Evolutionary conservation across 2,797 vertebrate species (phyloP).

Genomic region (Sphenopsis melanotis): DNA sequence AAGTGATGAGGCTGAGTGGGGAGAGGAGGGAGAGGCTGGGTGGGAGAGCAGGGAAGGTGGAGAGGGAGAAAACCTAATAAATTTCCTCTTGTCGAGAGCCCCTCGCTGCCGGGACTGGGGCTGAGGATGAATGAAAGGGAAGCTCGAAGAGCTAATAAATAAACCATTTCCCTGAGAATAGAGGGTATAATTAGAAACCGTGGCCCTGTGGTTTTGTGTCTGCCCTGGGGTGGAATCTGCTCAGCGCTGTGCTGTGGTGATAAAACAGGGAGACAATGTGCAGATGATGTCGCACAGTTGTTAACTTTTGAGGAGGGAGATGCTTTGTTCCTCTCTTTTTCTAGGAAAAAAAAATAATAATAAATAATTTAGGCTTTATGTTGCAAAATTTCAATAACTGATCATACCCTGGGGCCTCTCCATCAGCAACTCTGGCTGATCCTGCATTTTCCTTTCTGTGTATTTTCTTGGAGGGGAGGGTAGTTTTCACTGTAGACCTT

Average conservation of each 20-base stretch:
- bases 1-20: neutral
- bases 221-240: constrained; percentile 46
- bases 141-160: constrained; percentile 62
- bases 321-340: neutral
- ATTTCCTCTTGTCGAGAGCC: constrained; percentile 31
- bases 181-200: constrained; percentile 54
- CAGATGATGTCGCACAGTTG: neutral
- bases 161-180: constrained; percentile 60
- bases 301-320: neutral
- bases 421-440: neutral
- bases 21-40: neutral
- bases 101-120: constrained; percentile 1
- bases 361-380: constrained; percentile 37
- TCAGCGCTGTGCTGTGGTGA: neutral
- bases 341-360: neutral
- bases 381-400: constrained; percentile 18
- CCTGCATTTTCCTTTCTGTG: neutral
- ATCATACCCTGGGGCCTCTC: neutral
- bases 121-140: constrained; percentile 34
- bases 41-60: neutral
- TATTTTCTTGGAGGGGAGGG: neutral
- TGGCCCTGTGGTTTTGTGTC: constrained; percentile 38
- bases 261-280: constrained; percentile 29
- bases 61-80: neutral
- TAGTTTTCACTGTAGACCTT: neutral